A percentile compares a stretch with the other conserved stretches of the same genome.
phyloP scores from a whole-genome alignment of 2,888 invertebrate genomes.

The Ceriagrion tenellum region DNA sequence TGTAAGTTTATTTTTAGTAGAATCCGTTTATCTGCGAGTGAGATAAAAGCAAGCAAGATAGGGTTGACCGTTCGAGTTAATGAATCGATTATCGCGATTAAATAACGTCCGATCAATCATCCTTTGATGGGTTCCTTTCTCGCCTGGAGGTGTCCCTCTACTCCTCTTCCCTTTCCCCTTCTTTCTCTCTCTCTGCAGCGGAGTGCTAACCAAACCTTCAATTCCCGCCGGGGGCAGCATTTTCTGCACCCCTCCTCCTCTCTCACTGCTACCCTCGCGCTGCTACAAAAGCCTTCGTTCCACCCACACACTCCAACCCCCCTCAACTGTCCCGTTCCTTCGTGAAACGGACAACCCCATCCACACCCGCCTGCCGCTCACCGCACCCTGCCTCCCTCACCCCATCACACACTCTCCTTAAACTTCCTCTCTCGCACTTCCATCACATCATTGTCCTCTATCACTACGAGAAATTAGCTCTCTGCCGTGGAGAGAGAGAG shows the following conservation, averaged over 20 bases:
- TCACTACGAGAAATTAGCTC: conserved; percentile 68
- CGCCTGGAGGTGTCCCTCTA: background rate
- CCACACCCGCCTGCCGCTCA: background rate
- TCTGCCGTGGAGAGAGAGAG: conserved; percentile 51
- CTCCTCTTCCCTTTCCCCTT: background rate
- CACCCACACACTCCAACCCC: background rate
- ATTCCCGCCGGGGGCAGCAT: conserved; percentile 46
- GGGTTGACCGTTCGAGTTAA: background rate
- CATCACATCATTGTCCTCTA: conserved; percentile 64
- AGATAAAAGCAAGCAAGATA: background rate
- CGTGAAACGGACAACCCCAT: background rate
- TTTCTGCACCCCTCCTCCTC: background rate
- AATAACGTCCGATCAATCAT: conserved; percentile 55
- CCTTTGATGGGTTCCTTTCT: conserved; percentile 49
- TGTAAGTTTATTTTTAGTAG: background rate
- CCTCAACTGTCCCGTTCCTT: background rate
- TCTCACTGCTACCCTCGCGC: background rate
- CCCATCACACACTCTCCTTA: background rate
- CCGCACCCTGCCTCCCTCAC: background rate
- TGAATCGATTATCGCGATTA: conserved; percentile 53
- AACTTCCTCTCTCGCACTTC: conserved; percentile 11
- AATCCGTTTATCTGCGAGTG: background rate
- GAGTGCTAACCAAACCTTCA: conserved; percentile 7
- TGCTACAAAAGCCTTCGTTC: conserved; percentile 31
- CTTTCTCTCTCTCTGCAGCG: background rate